These are phyloP conservation scores for Halcyon senegalensis DNA, from an alignment of 2,113 vertebrate species.

Conservation along the genomic window DNA sequence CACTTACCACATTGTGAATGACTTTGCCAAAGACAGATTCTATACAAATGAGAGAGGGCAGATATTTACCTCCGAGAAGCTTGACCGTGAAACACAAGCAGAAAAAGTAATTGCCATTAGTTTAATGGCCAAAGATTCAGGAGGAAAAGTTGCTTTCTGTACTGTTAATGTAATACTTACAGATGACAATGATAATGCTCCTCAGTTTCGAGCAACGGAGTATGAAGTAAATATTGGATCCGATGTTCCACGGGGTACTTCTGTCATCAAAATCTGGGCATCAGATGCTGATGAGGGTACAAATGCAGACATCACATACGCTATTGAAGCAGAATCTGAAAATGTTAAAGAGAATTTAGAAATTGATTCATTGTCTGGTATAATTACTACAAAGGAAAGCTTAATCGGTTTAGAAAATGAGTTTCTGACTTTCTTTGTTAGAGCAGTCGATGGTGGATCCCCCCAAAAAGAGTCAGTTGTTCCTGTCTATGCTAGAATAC, in stretches of 20 bases:
- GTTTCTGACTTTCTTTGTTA: slow-evolving; percentile 89
- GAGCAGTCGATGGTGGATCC: slow-evolving; percentile 89
- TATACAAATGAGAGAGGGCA: slow-evolving; percentile 87
- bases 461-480: slow-evolving; percentile 86
- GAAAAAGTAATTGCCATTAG: slow-evolving; percentile 92
- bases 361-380: slow-evolving; percentile 85
- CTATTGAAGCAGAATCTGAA: slow-evolving; percentile 89
- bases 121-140: slow-evolving; percentile 91
- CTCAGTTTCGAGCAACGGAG: slow-evolving; percentile 89
- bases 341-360: slow-evolving; percentile 93
- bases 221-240: slow-evolving; percentile 90
- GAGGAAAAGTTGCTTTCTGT: slow-evolving; percentile 94
- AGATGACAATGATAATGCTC: slow-evolving; percentile 94
- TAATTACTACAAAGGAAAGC: slow-evolving; percentile 94
- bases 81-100: slow-evolving; percentile 89
- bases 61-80: slow-evolving; percentile 88
- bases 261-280: slow-evolving; percentile 87
- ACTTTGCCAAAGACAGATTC: slow-evolving; percentile 93
- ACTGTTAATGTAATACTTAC: slow-evolving; percentile 94
- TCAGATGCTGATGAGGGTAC: slow-evolving; percentile 95
- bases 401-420: slow-evolving; percentile 94
- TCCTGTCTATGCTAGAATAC: slow-evolving; percentile 88
- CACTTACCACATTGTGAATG: slow-evolving; percentile 92
- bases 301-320: slow-evolving; percentile 91
- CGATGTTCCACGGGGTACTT: slow-evolving; percentile 84